These are phyloP conservation scores for Gasteruption jaculator DNA, from an alignment of 2,888 invertebrate species.

Conservation along the genomic window DNA sequence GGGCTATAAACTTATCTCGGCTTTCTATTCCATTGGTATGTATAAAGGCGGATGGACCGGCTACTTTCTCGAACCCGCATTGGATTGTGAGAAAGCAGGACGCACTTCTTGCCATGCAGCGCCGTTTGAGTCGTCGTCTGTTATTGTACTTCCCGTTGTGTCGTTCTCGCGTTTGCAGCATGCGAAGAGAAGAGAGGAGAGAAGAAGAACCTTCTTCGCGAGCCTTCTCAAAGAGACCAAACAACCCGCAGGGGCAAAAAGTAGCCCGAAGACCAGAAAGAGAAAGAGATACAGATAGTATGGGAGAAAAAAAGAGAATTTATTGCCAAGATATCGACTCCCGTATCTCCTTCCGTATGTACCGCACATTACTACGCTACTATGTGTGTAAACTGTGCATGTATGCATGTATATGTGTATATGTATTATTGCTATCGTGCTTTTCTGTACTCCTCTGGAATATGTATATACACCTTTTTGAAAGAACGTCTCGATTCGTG, in stretches of 20 bases:
- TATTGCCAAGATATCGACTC: constrained; percentile 39
- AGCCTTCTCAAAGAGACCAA: constrained; percentile 7
- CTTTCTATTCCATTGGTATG: constrained; percentile 52
- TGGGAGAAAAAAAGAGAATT: constrained; percentile 33
- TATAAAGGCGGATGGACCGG: constrained; percentile 50
- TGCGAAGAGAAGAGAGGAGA: no score
- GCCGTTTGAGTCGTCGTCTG: constrained; percentile 22
- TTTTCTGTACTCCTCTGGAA: no score
- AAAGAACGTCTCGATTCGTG: no score
- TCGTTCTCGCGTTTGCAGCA: no score
- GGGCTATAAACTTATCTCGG: constrained; percentile 48
- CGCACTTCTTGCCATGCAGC: constrained; percentile 42
- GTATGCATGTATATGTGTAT: no score
- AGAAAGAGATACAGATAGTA: constrained; percentile 15
- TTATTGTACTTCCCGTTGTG: constrained; percentile 31
- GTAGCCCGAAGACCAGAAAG: constrained; percentile 24
- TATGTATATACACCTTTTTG: no score
- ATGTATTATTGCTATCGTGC: no score
- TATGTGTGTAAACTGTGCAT: no score
- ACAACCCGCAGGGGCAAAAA: constrained; percentile 31
- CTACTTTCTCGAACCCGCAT: constrained; percentile 48
- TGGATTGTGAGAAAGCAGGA: constrained; percentile 52
- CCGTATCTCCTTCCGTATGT: constrained; percentile 39
- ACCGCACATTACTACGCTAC: no score
- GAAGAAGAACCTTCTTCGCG: no score